Percentiles rank a stretch among this genome's conserved stretches.
Evolutionary conservation across 2,888 invertebrate genomes (phyloP).

Genomic region (Protophormia terraenovae): DNA sequence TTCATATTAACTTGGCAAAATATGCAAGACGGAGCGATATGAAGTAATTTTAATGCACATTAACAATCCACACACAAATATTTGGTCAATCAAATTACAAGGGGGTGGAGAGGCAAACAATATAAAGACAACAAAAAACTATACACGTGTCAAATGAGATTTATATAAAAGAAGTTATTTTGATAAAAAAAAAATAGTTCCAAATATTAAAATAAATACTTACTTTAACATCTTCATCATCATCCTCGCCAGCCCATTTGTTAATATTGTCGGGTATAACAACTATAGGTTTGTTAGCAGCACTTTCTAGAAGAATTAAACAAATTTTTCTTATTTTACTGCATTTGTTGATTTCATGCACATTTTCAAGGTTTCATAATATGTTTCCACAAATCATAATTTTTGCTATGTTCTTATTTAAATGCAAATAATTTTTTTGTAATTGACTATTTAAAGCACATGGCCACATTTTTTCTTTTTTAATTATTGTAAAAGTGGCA

Average conservation of each 20-base stretch:
- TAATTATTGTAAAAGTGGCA: background rate
- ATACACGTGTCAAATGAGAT: slow-evolving; percentile 61
- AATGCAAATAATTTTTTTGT: background rate
- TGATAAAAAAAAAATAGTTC: background rate
- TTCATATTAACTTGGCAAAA: background rate
- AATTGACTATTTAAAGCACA: slow-evolving; percentile 45
- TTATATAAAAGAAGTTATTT: background rate
- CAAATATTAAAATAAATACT: slow-evolving; percentile 47
- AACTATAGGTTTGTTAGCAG: slow-evolving; percentile 84
- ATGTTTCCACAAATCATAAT: background rate
- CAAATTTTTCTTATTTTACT: background rate
- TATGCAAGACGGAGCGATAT: background rate
- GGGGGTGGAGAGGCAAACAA: slow-evolving; percentile 24
- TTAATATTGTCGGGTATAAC: slow-evolving; percentile 85
- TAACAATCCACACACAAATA: background rate
- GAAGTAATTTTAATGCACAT: background rate
- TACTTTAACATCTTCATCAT: slow-evolving; percentile 93
- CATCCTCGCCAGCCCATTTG: slow-evolving; percentile 95
- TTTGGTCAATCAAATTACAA: background rate
- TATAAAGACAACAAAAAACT: slow-evolving; percentile 17
- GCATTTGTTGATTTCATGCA: slow-evolving; percentile 13
- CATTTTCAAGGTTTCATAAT: slow-evolving; percentile 58
- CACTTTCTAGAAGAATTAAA: slow-evolving; percentile 75
- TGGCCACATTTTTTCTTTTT: slow-evolving; percentile 31
- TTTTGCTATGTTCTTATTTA: background rate